Base-by-base conservation (phyloP, 2,797 vertebrate genomes). In the Eulemur mongoz region DNA sequence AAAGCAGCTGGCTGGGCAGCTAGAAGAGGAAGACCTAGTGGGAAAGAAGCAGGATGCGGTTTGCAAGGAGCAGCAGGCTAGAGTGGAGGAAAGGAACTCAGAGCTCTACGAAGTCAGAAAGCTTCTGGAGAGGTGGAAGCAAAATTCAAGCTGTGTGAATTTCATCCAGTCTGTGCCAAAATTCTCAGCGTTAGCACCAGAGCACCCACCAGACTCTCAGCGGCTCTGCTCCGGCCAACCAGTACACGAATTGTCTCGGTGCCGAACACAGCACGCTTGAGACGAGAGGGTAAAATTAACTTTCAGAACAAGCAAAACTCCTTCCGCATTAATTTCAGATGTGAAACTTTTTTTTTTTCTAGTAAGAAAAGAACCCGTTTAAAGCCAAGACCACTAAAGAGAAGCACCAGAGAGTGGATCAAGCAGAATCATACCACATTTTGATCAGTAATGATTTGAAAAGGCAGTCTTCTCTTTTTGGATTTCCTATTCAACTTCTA, bases 41-140 rank as follows among this genome's bases (percentile, higher is more conserved):
- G 98, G 99, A 93, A 99, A 98, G 98, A 99, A 99, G 94, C 99
- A 99, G 40, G 99, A 99, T 93, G 98, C 98, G 18, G 99, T 99
- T 98, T 99, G 99, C 97, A 99, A 99, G 97, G 99, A 99, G 96
- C 99, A 99, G 98, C 98, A 99, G 98, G 99, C 99, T 96, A 99
- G 99, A 54, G 98, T 99, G 98, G 99, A 99, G 95, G 99, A 99
- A 93, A 99, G 99, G 98, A 99, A 99, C 84, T 98, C 99, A 70
- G 98, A 99, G 97, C 99, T 99, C 98, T 99, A 99, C 98, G 99
- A 99, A 98, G 99, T 99, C 98, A 99, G 59, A 99, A 99, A 98
- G 99, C 99, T 95, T 98, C 98, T 0, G 98, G 99, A 61, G 98
- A 99, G 94, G 98, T 99, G 94, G 99, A 99, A 48, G 93, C 98